Evolutionary conservation across 30 jellyfish, hydroid and myxozoan species (phyloP), one percentile per base, ranked within the genome.

Genomic region (Cassiopea andromeda): DNA sequence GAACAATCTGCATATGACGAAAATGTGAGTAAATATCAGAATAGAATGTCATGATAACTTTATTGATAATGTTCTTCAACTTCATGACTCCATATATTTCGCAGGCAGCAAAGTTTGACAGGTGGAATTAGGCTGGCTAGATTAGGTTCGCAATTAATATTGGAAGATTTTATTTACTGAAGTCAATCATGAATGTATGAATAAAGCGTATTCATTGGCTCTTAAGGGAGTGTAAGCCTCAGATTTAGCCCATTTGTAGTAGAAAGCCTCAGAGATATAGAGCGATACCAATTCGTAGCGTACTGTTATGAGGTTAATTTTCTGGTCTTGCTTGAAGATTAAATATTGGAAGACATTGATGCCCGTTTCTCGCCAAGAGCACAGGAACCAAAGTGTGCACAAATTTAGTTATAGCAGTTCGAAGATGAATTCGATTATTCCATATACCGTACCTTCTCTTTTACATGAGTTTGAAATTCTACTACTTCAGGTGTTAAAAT

Each of bases 201-300:
- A 70, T 70, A 70, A 70, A 70, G 79, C 14, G 79, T 43, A 70
- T 70, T 70, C 79, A 70, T 18, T 27, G 43, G 17, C 50, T 18
- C 3, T 27, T n/a, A 3, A 15, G 5, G 58, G 79, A 7, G 49
- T 43, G 79, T 70, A 70, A 70, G 79, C 50, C 54, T 2, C 1
- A 70, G 79, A 27, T 6, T 19, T 70, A 70, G 50, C 54, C 79
- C 50, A 70, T 70, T 70, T 70, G 58, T 7, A 19, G 50, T 16
- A 70, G 16, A 70, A 15, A 70, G 50, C 54, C 79, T 27, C 2
- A 70, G 58, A 70, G 79, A 70, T 70, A 19, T 43, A 61, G 27
- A 61, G 27, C 7, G 73, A 61, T 61, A 61, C 14, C 43, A 61
- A 2, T 17, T 14, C 10, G 2, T 13, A 61, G 14, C 19, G 73